Evolutionary conservation across 1,140 invertebrate genomes (phyloP), one percentile per base, ranked within the genome.

Genomic region (Brachionus asplanchnoidis): DNA sequence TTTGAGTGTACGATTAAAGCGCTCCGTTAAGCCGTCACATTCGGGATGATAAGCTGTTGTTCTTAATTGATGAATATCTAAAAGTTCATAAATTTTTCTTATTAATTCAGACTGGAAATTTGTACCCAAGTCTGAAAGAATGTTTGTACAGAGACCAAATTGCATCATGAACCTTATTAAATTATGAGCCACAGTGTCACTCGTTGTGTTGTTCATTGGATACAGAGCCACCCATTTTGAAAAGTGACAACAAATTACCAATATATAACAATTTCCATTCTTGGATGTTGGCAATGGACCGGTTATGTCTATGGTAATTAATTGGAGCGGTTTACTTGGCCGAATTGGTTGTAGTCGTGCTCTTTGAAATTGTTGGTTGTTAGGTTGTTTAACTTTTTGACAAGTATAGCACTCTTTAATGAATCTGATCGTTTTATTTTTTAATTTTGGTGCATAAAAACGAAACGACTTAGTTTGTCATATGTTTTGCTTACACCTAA

Each of bases 221-320:
- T 46, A 40, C 7, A 77, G 73, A 23, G 17, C 8, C 12, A 40
- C 28, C 17, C 28, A 77, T 77, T 77, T 77, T 40, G 73, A 77
- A 77, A 77, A 77, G 42, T 77, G 73, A 17, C 28, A 20, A 17
- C 17, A 20, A 40, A 77, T 9, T 26, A 40, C 73, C 17, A 77
- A 23, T 11, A 77, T 23, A 36, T 77, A 77, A 28, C 11, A 12
- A 36, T 77, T 60, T 11, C 44, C 77, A 7, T 40, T 17, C 20
- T 79, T 17, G 11, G 32, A 32, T 26, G 8, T 26, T 32, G 46
- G n/a, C n/a, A n/a, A n/a, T n/a, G n/a, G n/a, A n/a, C n/a, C n/a
- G n/a, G n/a, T n/a, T n/a, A n/a, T n/a, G n/a, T 79, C 77, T 12
- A 60, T 60, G 3, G 77, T 53, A 14, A 79, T 60, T 40, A 79